Percentiles rank a stretch among this genome's conserved stretches.
Conservation (phyloP, 2,888 invertebrate genomes). For the Dione juno region DNA sequence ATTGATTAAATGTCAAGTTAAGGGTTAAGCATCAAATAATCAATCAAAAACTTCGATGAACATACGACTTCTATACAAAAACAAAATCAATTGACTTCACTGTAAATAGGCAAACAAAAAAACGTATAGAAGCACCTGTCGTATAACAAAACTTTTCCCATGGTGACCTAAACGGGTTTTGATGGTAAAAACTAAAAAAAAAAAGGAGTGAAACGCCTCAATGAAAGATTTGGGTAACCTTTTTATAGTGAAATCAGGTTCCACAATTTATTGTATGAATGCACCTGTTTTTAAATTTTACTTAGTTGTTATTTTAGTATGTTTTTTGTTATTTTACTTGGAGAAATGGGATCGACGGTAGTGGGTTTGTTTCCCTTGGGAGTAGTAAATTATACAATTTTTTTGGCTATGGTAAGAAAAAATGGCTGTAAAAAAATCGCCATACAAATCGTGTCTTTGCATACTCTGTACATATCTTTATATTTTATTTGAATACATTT, state of each 20-base stretch:
- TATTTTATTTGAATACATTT: too few relatives aligned
- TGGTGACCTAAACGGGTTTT: slow-evolving; percentile 67
- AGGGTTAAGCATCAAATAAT: neutral
- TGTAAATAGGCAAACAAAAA: slow-evolving; percentile 32
- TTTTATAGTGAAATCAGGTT: slow-evolving; percentile 24
- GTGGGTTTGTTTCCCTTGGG: too few relatives aligned
- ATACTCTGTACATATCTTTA: too few relatives aligned
- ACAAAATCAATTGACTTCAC: slow-evolving; percentile 38
- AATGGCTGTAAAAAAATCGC: too few relatives aligned
- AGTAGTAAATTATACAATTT: too few relatives aligned
- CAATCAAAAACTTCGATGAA: slow-evolving; percentile 15
- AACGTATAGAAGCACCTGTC: slow-evolving; percentile 67
- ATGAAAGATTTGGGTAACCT: slow-evolving; percentile 31
- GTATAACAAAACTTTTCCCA: slow-evolving; percentile 69
- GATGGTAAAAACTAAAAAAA: slow-evolving; percentile 56
- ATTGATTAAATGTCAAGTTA: neutral
- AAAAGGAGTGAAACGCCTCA: slow-evolving; percentile 57
- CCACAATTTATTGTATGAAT: slow-evolving; percentile 19
- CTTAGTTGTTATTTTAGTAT: neutral
- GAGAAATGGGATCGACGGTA: too few relatives aligned
- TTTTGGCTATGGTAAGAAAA: too few relatives aligned
- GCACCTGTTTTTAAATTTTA: slow-evolving; percentile 19
- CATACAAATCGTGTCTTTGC: too few relatives aligned
- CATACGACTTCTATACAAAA: slow-evolving; percentile 28
- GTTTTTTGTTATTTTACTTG: neutral